A percentile compares a stretch with the other conserved stretches of the same genome.
phyloP scores from a whole-genome alignment of 2,113 vertebrate species.

The Mesembrinibis cayennensis region DNA sequence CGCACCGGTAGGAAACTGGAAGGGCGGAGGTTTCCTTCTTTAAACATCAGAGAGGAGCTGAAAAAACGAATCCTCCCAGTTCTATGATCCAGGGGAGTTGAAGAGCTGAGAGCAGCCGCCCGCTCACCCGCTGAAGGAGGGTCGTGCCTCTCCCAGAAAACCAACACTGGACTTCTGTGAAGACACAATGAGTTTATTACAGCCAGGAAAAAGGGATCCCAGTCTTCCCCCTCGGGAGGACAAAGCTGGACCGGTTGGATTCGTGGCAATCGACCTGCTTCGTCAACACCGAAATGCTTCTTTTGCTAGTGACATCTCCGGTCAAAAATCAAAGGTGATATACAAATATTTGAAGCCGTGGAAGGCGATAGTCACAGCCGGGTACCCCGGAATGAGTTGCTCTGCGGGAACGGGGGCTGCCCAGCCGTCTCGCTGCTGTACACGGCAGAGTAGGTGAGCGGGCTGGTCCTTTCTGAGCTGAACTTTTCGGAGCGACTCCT shows the following conservation, averaged over 20 bases:
- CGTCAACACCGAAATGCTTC: neutral
- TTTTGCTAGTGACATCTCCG: neutral
- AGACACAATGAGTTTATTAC: slow-evolving; percentile 9
- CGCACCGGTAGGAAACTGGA: neutral
- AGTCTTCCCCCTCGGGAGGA: neutral
- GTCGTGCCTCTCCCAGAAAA: neutral
- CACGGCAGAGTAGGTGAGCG: neutral
- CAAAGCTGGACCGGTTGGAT: neutral
- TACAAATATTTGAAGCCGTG: neutral
- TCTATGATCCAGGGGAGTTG: neutral
- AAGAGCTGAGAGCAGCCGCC: neutral
- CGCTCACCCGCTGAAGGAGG: neutral
- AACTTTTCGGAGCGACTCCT: neutral
- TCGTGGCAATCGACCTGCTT: neutral
- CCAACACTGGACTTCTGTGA: neutral
- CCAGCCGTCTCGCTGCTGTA: rapidly evolving
- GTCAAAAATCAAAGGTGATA: neutral
- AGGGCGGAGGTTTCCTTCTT: neutral
- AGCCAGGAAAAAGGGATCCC: neutral
- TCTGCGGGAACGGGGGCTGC: neutral
- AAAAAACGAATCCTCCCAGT: neutral
- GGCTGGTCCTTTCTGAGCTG: neutral
- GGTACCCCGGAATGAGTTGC: neutral
- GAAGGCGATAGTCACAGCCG: neutral
- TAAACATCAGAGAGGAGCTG: neutral